Conservation (phyloP, 2,888 invertebrate genomes). For the Apamea epomidion region DNA sequence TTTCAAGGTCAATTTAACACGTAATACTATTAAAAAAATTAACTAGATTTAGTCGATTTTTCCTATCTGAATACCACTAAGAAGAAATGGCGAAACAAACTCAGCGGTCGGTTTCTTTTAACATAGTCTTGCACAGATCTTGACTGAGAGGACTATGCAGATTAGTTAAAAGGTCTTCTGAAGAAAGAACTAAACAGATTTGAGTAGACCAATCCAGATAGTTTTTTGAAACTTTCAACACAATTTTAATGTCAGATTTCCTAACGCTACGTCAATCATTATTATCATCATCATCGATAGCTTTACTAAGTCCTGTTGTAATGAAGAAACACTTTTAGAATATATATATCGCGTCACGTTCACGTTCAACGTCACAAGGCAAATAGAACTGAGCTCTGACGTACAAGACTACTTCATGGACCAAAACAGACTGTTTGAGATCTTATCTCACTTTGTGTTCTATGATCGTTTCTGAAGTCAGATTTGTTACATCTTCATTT, state of each 20-base stretch:
- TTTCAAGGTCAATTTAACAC: too few species aligned
- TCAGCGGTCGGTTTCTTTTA: background rate
- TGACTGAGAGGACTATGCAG: background rate
- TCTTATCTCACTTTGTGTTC: constrained; percentile 22
- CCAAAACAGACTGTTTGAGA: constrained; percentile 41
- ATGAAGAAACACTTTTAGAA: constrained; percentile 48
- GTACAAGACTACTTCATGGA: constrained; percentile 33
- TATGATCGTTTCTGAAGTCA: constrained; percentile 22
- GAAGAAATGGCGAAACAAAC: background rate
- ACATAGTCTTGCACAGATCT: background rate
- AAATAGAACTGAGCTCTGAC: constrained; percentile 41
- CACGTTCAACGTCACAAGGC: constrained; percentile 51
- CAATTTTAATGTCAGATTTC: background rate
- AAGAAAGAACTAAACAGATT: background rate
- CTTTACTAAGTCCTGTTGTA: constrained; percentile 18
- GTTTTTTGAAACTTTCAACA: background rate
- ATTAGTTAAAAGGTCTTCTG: background rate
- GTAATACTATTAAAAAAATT: background rate
- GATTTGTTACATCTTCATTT: constrained; percentile 9
- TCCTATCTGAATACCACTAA: background rate
- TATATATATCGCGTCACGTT: constrained; percentile 48
- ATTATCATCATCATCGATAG: constrained; percentile 8
- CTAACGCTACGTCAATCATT: background rate
- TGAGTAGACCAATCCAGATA: background rate
- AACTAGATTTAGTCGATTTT: background rate